Evolutionary conservation across 2,797 vertebrate genomes (phyloP), one percentile per base, ranked within the genome.

Genomic region (Synaphobranchus kaupii): DNA sequence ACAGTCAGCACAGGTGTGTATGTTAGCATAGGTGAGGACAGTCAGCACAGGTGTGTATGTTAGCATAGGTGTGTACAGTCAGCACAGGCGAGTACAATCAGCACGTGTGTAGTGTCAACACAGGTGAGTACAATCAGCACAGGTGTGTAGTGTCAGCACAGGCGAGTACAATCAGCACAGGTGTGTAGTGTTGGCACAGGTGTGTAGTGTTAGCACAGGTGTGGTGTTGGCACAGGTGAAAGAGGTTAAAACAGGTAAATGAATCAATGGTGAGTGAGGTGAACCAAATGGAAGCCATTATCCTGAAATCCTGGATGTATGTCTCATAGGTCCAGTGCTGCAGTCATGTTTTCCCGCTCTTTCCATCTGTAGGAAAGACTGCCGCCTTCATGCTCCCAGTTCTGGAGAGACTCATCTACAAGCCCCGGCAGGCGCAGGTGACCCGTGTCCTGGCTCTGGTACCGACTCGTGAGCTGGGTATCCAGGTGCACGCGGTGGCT

Each of bases 331-430:
- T 39, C 22, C 34, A 22, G 76, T 34, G 20, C 17, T 39, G 17
- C 39, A 47, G 39, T 68, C 83, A 56, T 31, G 73, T 25, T 50
- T 25, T 78, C 58, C 48, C 66, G 34, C 48, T 68, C 54, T 54
- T n/a, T 1, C n/a, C n/a, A 9, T 10, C 58, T 44, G 22, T 89
- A 99, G 98, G 98, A 84, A 99, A 99, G 95, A 99, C 98, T 0
- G 98, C 98, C 1, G 98, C 98, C 71, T 99, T 99, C 91, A 97
- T 98, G 91, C 89, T 99, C 85, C 98, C 98, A 0, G 97, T 99
- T 13, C 90, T 99, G 87, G 98, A 99, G 94, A 98, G 98, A 28
- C 92, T 99, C 89, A 95, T 99, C 90, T 99, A 99, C 91, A 99
- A 99, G 88, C 98, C 98, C 47, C 96, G 95, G 83, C 97, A 97